Evolutionary conservation across 2,888 invertebrate genomes (phyloP).

Genomic region (Tenthredo amoena): DNA sequence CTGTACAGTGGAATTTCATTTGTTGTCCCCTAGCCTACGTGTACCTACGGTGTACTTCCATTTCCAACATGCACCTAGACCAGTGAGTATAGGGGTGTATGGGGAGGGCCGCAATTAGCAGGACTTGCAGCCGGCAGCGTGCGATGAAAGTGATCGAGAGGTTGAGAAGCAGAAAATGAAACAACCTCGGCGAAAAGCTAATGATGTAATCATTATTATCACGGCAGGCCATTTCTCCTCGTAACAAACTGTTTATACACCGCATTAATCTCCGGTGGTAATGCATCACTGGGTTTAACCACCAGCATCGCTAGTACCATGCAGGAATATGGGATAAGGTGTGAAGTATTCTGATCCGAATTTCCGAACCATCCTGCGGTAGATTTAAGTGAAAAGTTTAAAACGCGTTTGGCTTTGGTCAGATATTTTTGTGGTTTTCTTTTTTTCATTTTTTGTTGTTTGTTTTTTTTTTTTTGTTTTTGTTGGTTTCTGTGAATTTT

Average conservation of each 20-base stretch:
- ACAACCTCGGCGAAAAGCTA: slow-evolving; percentile 65
- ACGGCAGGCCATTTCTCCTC: slow-evolving; percentile 69
- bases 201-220: slow-evolving; percentile 59
- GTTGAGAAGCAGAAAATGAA: slow-evolving; percentile 64
- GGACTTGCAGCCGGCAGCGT: slow-evolving; percentile 16
- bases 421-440: no score
- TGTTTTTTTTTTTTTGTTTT: neutral
- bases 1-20: neutral
- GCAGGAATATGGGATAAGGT: neutral
- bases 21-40: neutral
- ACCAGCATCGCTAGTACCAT: neutral
- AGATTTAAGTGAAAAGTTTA: neutral
- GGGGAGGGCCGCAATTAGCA: slow-evolving; percentile 3
- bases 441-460: no score
- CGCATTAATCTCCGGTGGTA: slow-evolving; percentile 73
- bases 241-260: slow-evolving; percentile 71
- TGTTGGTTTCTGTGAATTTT: neutral
- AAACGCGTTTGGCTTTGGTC: no score
- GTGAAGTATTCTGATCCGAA: neutral
- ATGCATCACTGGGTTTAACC: slow-evolving; percentile 70
- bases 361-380: neutral
- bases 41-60: neutral
- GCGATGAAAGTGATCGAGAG: slow-evolving; percentile 45
- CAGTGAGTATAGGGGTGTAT: neutral
- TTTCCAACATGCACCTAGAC: neutral